Evolutionary conservation across 2,113 vertebrate species (phyloP), one percentile per base, ranked within the genome.

Genomic region (Junco hyemalis): DNA sequence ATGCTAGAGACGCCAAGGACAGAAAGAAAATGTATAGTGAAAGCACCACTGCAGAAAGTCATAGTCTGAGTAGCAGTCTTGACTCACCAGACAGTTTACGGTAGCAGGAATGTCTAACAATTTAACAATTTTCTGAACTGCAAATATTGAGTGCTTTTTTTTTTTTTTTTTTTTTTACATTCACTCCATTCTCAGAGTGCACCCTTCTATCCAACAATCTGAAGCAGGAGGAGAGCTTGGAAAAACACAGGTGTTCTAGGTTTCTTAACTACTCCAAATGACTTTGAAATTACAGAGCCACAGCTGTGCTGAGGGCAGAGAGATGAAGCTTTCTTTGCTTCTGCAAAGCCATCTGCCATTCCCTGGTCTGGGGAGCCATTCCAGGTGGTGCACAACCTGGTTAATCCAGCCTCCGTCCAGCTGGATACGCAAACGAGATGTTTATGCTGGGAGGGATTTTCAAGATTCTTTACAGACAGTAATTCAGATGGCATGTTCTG

Each of bases 371-470:
- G 22, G 25, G 63, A 89, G 59, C 31, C 7, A 0, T 86, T 77
- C 90, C 94, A 96, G 85, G 92, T 92, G 94, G 87, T 66, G 40
- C 42, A 54, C 69, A 92, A 40, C 81, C 66, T 93, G 89, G 29
- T 69, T 42, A 69, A 81, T 73, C 40, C 86, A 88, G 45, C 11
- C 84, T 76, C 81, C 12, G 1, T 88, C 71, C 79, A 86, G 44
- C 2, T 70, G 56, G 74, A 73, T 59, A 80, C 11, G 1, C 51
- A 90, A 80, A 94, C 66, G 13, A 68, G 56, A 77, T 90, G 51
- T 90, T 95, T 93, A 93, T 81, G 90, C 88, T 90, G 33, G 42
- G 18, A 83, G 92, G 74, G 82, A 66, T 95, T 96, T 92, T 73
- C 85, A 92, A 60, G 73, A 21, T 88, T 68, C 59, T 90, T 48